Evolutionary conservation across 2,888 invertebrate species (phyloP).

Genomic region (Epirrhoe tristata): DNA sequence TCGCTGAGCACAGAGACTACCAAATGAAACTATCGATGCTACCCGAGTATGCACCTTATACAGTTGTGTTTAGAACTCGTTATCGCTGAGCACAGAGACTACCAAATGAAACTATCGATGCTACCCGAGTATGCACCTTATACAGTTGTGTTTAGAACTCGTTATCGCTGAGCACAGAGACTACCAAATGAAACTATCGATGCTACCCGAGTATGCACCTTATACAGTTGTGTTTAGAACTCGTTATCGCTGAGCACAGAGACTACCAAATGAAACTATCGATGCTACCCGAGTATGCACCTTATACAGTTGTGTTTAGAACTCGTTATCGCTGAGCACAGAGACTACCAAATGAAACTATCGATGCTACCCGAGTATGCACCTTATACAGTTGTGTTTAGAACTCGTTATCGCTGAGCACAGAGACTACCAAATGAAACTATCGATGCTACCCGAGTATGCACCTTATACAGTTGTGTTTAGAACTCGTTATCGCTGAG

Average conservation of each 20-base stretch:
- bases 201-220: neutral
- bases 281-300: neutral
- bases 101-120: too few relatives aligned
- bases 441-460: neutral
- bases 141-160: constrained; percentile 65
- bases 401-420: constrained; percentile 82
- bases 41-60: neutral
- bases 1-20: constrained; percentile 69
- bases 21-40: neutral
- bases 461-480: neutral
- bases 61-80: constrained; percentile 69
- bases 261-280: too few relatives aligned
- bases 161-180: constrained; percentile 75
- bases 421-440: constrained; percentile 43
- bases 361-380: neutral
- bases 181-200: too few relatives aligned
- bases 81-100: constrained; percentile 72
- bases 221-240: constrained; percentile 57
- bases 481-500: constrained; percentile 83
- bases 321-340: constrained; percentile 80
- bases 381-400: constrained; percentile 41
- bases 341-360: constrained; percentile 38
- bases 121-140: neutral
- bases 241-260: constrained; percentile 80
- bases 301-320: constrained; percentile 51